phyloP scores from a whole-genome alignment of 2,888 invertebrate species.

The Saturnia pavonia region DNA sequence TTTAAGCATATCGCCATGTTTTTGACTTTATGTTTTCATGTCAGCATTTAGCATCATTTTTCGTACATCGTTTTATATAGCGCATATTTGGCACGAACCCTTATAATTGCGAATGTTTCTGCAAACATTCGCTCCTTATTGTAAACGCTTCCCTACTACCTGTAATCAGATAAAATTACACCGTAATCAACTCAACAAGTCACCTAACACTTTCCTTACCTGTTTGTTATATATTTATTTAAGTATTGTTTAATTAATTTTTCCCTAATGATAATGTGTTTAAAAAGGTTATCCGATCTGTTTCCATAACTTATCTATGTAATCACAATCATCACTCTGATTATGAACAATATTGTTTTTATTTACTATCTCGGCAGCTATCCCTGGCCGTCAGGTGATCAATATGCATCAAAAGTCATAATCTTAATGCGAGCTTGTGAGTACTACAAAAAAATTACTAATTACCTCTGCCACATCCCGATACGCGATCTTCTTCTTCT shows the following conservation, averaged over 20 bases:
- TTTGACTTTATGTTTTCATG: no score
- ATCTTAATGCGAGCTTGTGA: no score
- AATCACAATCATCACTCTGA: background rate
- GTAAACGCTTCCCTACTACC: background rate
- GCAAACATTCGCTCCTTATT: background rate
- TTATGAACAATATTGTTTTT: background rate
- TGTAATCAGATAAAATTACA: background rate
- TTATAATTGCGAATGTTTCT: constrained; percentile 2
- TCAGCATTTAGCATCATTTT: background rate
- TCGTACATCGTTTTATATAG: background rate
- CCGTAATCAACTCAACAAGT: background rate
- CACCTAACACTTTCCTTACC: background rate
- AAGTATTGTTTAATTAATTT: background rate
- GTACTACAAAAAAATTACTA: background rate
- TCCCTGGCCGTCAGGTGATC: no score
- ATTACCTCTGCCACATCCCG: no score
- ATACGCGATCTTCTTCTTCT: no score
- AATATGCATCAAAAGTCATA: background rate
- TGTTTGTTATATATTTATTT: background rate
- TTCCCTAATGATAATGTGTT: background rate
- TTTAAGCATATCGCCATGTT: no score
- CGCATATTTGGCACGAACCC: background rate
- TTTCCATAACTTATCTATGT: background rate
- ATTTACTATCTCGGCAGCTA: background rate
- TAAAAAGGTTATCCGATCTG: background rate